Base-by-base conservation (phyloP, 2,797 vertebrate genomes). In the Bradypodion ventrale region DNA sequence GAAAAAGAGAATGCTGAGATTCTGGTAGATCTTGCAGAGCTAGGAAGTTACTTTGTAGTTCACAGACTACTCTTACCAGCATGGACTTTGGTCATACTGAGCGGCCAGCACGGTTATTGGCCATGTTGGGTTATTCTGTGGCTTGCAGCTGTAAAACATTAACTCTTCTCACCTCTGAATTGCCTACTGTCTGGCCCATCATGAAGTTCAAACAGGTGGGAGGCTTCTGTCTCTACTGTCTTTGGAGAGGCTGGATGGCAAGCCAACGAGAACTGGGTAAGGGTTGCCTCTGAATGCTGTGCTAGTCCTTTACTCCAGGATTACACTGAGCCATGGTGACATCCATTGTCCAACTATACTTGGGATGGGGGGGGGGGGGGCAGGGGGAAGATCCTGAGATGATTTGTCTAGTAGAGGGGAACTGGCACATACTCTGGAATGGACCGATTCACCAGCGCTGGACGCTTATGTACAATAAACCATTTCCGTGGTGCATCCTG, bases 391-490 rank as follows among this genome's bases (percentile, higher is more conserved):
- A 8, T 3, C n/a, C 66, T 75, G 21, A 52, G 29, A 19, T 9
- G 23, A 42, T 35, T 21, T n/a, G 13, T 32, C 21, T 59, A 46
- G 2, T 6, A 42, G n/a, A 21, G 59, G 23, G 21, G 32, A 52
- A 7, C 49, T 44, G 29, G 44, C 40, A 25, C 60, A 25, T 29
- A 12, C 8, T 29, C 63, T 62, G 79, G 21, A 29, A 40, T 69
- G 23, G 23, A 66, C 7, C 12, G 46, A 52, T 82, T 63, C 60
- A 81, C 16, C 32, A 69, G 65, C 42, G 44, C 84, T 49, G n/a
- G 65, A 21, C 56, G 21, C 40, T 76, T 25, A 46, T 19, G 19
- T 56, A 56, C 65, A 70, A 76, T 77, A 76, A 85, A 85, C 52
- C 37, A 62, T 44, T 62, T 70, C 75, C 46, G 42, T 49, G 66